phyloP scores from a whole-genome alignment of 2,888 invertebrate species.

The Danaus chrysippus region DNA sequence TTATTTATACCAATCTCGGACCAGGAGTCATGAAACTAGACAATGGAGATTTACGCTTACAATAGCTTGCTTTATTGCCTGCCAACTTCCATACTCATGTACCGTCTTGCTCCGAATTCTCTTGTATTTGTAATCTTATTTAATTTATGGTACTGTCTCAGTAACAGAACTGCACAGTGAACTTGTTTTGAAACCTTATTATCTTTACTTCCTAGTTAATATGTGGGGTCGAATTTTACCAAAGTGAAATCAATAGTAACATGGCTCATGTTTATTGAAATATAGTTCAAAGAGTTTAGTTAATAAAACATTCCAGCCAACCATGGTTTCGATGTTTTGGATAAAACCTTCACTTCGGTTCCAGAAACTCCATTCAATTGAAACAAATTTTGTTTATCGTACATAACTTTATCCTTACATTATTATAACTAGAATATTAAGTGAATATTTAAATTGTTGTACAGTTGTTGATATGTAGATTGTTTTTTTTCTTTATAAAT shows the following conservation, averaged over 20 bases:
- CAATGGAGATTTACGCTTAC: constrained; percentile 37
- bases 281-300: neutral
- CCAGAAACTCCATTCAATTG: too few species aligned
- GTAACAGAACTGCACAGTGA: neutral
- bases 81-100: constrained; percentile 35
- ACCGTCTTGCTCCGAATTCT: constrained; percentile 15
- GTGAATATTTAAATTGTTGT: too few species aligned
- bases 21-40: constrained; percentile 36
- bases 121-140: neutral
- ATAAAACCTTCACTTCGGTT: too few species aligned
- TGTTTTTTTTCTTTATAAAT: too few species aligned
- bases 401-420: too few species aligned
- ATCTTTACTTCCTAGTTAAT: too few species aligned
- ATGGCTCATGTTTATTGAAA: neutral
- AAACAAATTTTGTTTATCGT: too few species aligned
- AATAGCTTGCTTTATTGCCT: constrained; percentile 43
- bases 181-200: neutral
- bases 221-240: neutral
- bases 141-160: neutral
- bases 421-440: too few species aligned
- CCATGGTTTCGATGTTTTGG: neutral
- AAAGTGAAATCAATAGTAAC: constrained; percentile 4
- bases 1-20: constrained; percentile 47
- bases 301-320: neutral
- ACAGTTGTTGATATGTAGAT: too few species aligned